A percentile compares a stretch with the other conserved stretches of the same genome.
These are phyloP conservation scores for Pseudomugil tenellus DNA, from an alignment of 2,797 vertebrate species.

Conservation along the genomic window DNA sequence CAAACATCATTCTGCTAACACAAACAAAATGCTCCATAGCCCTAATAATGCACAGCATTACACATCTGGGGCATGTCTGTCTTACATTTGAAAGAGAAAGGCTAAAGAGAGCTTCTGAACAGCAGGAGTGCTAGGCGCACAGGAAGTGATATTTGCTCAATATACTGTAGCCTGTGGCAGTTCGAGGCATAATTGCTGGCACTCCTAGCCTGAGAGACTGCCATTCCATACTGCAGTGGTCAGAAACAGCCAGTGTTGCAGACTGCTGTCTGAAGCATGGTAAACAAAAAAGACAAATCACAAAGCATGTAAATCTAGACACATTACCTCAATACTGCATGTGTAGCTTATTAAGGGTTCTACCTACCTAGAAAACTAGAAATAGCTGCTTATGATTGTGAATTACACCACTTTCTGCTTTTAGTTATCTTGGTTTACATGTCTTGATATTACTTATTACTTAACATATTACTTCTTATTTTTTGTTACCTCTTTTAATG, in stretches of 20 bases:
- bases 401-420: conserved; percentile 73
- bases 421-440: conserved; percentile 70
- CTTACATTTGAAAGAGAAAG: conserved; percentile 49
- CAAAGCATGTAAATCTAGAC: conserved; percentile 55
- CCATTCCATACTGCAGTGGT: conserved; percentile 54
- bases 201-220: conserved; percentile 53
- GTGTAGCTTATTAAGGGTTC: conserved; percentile 56
- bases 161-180: conserved; percentile 69
- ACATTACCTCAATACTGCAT: conserved; percentile 52
- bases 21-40: conserved; percentile 54
- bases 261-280: conserved; percentile 60
- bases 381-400: conserved; percentile 62
- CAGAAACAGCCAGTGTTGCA: conserved; percentile 59
- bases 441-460: too few species aligned
- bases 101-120: conserved; percentile 47
- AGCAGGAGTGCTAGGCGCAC: conserved; percentile 48
- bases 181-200: conserved; percentile 71
- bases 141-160: conserved; percentile 73
- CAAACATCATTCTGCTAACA: conserved; percentile 53
- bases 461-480: conserved; percentile 52
- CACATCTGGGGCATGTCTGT: conserved; percentile 62
- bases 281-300: conserved; percentile 52
- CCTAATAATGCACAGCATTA: conserved; percentile 56
- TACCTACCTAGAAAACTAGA: conserved; percentile 57
- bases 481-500: conserved; percentile 42